Evolutionary conservation across 2,888 invertebrate genomes (phyloP), one percentile per base, ranked within the genome.

Genomic region (Molorchus minor): DNA sequence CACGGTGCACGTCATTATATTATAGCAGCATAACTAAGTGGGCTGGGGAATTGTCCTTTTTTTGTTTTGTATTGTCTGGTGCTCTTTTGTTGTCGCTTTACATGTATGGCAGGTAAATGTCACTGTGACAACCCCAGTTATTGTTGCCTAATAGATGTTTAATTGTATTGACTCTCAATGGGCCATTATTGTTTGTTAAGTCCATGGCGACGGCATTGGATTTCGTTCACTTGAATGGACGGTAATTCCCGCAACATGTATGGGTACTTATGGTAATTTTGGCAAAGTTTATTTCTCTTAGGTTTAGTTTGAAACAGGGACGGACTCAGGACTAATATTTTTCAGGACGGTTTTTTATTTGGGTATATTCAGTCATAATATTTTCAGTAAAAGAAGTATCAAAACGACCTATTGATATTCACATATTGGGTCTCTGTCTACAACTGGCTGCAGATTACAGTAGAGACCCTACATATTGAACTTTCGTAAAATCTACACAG

Each of bases 21-120:
- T 62, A 62, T 65, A n/a, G n/a, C n/a, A n/a, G n/a, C n/a, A n/a
- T n/a, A 65, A 62, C 62, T 62, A 65, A 65, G 64, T 65, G 64
- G 62, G 64, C 55, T 60, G 60, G 49, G 61, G 38, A 49, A 62
- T 62, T 65, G 64, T 65, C 62, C 60, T 65, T 62, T 65, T n/a
- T 62, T 62, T 57, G 57, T 65, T 64, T 41, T 13, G 40, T 52
- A 43, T 52, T 52, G 43, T 40, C 33, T 40, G 30, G 38, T 52
- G 52, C 19, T 38, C 51, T 51, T 46, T 46, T 46, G 46, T 45
- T 45, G 45, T 19, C 20, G 33, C 30, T 30, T 12, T 33, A 35
- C 46, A 17, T 33, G 20, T 33, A 33, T 35, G 43, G 21, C 21
- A 33, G 46, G 46, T 30, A 46, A 46, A 46, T 46, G 46, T 46